These are phyloP conservation scores for Xanthorhoe designata DNA, from an alignment of 2,888 invertebrate genomes.

Conservation along the genomic window DNA sequence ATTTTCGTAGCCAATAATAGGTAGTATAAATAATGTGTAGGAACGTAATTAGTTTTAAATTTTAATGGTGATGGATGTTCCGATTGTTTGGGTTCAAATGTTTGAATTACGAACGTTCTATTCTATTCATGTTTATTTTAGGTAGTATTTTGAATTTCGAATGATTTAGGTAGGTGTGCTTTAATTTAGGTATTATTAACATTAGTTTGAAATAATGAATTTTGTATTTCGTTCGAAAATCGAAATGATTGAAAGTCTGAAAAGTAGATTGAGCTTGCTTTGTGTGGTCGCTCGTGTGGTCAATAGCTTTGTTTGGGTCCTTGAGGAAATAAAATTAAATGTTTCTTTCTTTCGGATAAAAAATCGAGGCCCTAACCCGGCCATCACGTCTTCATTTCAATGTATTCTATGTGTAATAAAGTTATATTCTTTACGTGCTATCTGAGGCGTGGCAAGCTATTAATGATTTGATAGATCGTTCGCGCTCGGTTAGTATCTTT, in stretches of 20 bases:
- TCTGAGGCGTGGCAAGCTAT: background rate
- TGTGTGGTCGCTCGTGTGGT: too few species aligned
- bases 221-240: background rate
- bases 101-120: background rate
- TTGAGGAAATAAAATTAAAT: too few species aligned
- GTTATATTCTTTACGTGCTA: background rate
- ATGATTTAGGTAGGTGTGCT: background rate
- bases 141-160: background rate
- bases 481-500: background rate
- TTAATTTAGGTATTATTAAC: too few species aligned
- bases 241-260: too few species aligned
- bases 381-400: too few species aligned
- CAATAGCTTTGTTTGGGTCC: too few species aligned
- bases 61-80: background rate
- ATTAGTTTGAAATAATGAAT: background rate
- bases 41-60: conserved; percentile 8
- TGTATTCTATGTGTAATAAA: too few species aligned
- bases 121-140: background rate
- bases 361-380: too few species aligned
- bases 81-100: background rate
- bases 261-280: too few species aligned
- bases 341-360: too few species aligned
- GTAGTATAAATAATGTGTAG: too few species aligned
- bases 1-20: conserved; percentile 10
- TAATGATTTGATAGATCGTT: background rate